phyloP scores from a whole-genome alignment of 2,113 vertebrate species.

The Agelaius phoeniceus region DNA sequence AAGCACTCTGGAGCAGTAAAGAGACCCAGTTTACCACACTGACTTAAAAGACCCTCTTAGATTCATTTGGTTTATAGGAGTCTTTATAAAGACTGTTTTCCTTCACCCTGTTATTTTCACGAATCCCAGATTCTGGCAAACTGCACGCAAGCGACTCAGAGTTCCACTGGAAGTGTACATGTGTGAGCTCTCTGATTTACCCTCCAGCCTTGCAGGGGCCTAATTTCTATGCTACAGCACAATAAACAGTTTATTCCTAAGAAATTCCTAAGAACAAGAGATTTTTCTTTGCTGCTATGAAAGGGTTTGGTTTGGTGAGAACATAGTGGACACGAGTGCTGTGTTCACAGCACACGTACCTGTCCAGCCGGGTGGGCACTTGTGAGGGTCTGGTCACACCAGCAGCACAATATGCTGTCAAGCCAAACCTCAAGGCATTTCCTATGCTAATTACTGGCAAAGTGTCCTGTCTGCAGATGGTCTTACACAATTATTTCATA shows the following conservation, averaged over 20 bases:
- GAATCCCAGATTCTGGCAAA: neutral
- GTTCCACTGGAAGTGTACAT: neutral
- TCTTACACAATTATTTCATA: neutral
- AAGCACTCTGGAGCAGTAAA: slow-evolving; percentile 2
- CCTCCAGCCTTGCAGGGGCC: neutral
- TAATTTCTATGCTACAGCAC: neutral
- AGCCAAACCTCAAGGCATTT: slow-evolving; percentile 21
- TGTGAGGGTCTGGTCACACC: neutral
- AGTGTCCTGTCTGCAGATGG: neutral
- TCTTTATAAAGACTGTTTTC: neutral
- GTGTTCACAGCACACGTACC: neutral
- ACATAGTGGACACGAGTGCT: neutral
- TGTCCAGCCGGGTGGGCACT: neutral
- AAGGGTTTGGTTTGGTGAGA: neutral
- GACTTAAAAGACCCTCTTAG: neutral
- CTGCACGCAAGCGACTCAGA: neutral
- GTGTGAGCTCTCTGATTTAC: neutral
- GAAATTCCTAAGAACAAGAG: neutral
- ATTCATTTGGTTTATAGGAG: neutral
- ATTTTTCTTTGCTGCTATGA: neutral
- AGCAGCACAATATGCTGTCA: neutral
- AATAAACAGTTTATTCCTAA: neutral
- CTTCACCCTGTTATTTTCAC: neutral
- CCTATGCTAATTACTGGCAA: neutral
- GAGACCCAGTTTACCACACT: neutral